Evolutionary conservation across 2,888 invertebrate species (phyloP).

Genomic region (Geotrupes spiniger): DNA sequence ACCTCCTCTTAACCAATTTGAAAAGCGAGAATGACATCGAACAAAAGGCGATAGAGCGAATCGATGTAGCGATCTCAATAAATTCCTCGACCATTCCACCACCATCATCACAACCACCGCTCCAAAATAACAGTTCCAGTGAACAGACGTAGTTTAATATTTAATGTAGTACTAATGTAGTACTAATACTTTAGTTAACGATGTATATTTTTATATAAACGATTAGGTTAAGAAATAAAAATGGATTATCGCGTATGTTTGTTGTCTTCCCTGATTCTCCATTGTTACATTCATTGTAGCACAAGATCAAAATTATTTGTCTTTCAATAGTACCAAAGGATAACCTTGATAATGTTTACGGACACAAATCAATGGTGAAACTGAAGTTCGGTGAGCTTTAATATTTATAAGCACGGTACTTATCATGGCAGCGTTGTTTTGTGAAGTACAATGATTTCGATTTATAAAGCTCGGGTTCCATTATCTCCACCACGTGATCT

Average conservation of each 20-base stretch:
- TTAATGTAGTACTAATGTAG: slow-evolving; percentile 6
- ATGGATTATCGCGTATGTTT: not conserved
- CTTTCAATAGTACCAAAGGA: too few species aligned
- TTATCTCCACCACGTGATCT: too few species aligned
- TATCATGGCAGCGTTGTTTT: too few species aligned
- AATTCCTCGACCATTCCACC: slow-evolving; percentile 16
- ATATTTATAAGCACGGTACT: too few species aligned
- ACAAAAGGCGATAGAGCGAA: slow-evolving; percentile 16
- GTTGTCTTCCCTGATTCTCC: too few species aligned
- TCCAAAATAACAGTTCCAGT: slow-evolving; percentile 17
- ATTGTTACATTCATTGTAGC: too few species aligned
- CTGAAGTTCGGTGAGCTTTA: too few species aligned
- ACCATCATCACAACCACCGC: slow-evolving; percentile 13
- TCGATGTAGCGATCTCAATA: slow-evolving; percentile 12
- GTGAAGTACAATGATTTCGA: too few species aligned
- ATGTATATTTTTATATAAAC: slow-evolving; percentile 18
- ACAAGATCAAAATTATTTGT: too few species aligned
- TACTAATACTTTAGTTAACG: slow-evolving; percentile 8
- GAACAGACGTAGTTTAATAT: slow-evolving; percentile 12
- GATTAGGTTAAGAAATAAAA: slow-evolving; percentile 11
- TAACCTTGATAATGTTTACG: too few species aligned
- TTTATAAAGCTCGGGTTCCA: too few species aligned
- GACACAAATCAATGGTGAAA: too few species aligned
- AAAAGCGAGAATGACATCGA: slow-evolving; percentile 15
- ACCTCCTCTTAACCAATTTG: slow-evolving; percentile 22